A percentile compares a stretch with the other conserved stretches of the same genome.
These are phyloP conservation scores for Enteromius thamalakanensis DNA, from an alignment of 2,797 vertebrate species.

Conservation along the genomic window DNA sequence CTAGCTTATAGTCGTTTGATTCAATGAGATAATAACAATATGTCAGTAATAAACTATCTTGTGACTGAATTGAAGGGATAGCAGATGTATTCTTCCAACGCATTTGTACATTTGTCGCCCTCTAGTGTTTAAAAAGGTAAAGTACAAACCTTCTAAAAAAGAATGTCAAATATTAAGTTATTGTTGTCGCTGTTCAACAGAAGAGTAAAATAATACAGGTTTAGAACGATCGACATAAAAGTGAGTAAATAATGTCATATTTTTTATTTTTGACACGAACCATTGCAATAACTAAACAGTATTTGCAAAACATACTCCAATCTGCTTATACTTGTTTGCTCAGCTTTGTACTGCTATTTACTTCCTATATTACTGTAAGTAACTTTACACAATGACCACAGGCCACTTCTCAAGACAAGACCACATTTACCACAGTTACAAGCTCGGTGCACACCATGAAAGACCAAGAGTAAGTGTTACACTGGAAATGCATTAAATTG, in stretches of 20 bases:
- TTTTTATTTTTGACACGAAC: neutral
- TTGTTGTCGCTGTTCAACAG: neutral
- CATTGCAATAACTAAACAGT: neutral
- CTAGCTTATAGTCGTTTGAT: neutral
- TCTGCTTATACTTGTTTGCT: neutral
- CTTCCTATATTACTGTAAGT: neutral
- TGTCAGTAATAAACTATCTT: neutral
- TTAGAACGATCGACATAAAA: neutral
- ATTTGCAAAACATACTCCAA: neutral
- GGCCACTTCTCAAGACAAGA: neutral
- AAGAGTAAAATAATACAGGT: neutral
- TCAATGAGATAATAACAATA: neutral
- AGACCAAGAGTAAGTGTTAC: neutral
- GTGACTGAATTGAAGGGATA: neutral
- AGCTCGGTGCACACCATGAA: neutral
- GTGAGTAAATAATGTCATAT: neutral
- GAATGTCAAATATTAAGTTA: no score
- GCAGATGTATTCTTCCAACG: neutral
- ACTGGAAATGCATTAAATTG: neutral
- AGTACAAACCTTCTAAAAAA: neutral
- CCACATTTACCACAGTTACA: neutral
- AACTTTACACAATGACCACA: constrained; percentile 5
- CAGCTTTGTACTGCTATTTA: neutral
- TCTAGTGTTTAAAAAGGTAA: neutral
- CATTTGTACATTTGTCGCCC: neutral